Evolutionary conservation across 2,113 vertebrate genomes (phyloP).

Genomic region (Gorsachius goisagi): DNA sequence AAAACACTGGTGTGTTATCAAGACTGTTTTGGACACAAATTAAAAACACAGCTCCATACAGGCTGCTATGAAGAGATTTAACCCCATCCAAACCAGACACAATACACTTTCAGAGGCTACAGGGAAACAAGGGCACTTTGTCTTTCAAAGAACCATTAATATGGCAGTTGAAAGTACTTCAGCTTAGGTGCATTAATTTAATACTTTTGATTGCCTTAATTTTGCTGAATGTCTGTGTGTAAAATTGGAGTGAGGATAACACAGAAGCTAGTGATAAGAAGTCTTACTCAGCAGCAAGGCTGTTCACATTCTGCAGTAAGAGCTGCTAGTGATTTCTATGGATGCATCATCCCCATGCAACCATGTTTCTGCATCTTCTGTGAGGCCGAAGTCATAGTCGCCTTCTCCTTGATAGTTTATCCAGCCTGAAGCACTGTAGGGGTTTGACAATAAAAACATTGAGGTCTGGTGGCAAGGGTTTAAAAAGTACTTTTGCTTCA

Average conservation of each 20-base stretch:
- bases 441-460: neutral
- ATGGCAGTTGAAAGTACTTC: neutral
- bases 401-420: neutral
- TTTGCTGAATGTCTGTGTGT: neutral
- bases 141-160: neutral
- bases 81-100: neutral
- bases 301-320: neutral
- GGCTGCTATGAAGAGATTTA: neutral
- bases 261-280: neutral
- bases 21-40: neutral
- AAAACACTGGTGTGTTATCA: neutral
- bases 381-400: neutral
- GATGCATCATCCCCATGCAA: neutral
- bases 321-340: neutral
- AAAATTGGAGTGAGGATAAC: neutral
- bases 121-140: neutral
- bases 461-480: neutral
- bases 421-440: neutral
- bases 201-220: neutral
- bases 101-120: neutral
- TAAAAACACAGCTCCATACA: neutral
- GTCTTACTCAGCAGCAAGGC: neutral
- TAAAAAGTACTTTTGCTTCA: neutral
- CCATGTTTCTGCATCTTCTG: neutral
- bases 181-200: neutral